Evolutionary conservation across 1,140 invertebrate species (phyloP).

Genomic region (Lordiphosa mommai): DNA sequence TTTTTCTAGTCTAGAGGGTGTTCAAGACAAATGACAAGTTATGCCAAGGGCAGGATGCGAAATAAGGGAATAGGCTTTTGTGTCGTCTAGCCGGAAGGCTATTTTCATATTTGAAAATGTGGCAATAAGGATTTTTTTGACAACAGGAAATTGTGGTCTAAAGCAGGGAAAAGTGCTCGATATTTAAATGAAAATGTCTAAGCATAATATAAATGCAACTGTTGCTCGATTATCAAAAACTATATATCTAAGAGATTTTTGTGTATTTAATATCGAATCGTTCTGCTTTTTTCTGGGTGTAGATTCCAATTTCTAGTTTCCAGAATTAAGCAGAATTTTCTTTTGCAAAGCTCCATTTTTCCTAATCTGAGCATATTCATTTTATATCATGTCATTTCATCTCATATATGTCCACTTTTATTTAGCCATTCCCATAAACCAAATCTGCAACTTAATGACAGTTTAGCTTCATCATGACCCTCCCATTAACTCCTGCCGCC

Average conservation of each 20-base stretch:
- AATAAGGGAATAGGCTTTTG: conserved; percentile 42
- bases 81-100: conserved; percentile 25
- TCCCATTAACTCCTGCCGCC: background rate
- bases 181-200: too few relatives aligned
- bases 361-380: conserved; percentile 8
- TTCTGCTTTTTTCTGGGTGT: too few relatives aligned
- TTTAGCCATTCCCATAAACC: conserved; percentile 14
- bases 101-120: conserved; percentile 25
- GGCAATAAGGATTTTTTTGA: conserved; percentile 48
- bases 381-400: conserved; percentile 4
- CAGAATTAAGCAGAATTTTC: too few relatives aligned
- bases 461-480: conserved; percentile 22
- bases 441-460: conserved; percentile 30
- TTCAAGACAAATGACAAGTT: conserved; percentile 65
- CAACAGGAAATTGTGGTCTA: conserved; percentile 62
- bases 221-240: too few relatives aligned
- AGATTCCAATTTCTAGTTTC: too few relatives aligned
- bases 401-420: conserved; percentile 10
- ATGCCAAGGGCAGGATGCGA: conserved; percentile 30
- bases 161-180: too few relatives aligned
- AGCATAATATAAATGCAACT: too few relatives aligned
- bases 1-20: conserved; percentile 42
- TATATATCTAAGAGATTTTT: too few relatives aligned
- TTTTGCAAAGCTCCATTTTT: background rate
- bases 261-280: too few relatives aligned